Percentiles rank a stretch among this genome's conserved stretches.
Evolutionary conservation across 2,797 vertebrate genomes (phyloP).

Genomic region (Gadopsis bispinosus): DNA sequence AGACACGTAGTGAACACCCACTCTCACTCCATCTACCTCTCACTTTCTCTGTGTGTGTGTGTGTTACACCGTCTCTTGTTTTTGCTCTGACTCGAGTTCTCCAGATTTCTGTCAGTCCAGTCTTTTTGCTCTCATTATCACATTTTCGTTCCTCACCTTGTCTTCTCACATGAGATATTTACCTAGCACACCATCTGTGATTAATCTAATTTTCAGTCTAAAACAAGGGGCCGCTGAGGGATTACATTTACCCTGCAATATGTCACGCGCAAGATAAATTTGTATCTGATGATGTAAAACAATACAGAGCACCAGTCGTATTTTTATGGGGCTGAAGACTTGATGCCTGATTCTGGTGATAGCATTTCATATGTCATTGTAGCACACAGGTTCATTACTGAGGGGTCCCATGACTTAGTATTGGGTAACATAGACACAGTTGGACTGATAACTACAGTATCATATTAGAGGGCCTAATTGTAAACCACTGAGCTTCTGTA

Average conservation of each 20-base stretch:
- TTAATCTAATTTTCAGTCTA: constrained; percentile 64
- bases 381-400: constrained; percentile 49
- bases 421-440: constrained; percentile 69
- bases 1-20: background rate
- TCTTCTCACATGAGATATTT: constrained; percentile 59
- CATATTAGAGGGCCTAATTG: constrained; percentile 60
- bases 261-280: constrained; percentile 52
- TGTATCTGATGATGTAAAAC: constrained; percentile 67
- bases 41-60: background rate
- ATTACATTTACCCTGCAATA: constrained; percentile 56
- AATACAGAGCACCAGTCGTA: constrained; percentile 59
- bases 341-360: constrained; percentile 67
- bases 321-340: constrained; percentile 58
- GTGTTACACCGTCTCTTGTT: background rate
- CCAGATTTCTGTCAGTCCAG: constrained; percentile 25
- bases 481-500: constrained; percentile 46
- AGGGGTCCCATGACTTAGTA: constrained; percentile 60
- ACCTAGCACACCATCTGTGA: constrained; percentile 56
- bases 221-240: constrained; percentile 48
- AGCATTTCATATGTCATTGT: constrained; percentile 58
- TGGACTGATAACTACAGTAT: constrained; percentile 58
- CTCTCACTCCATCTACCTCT: background rate
- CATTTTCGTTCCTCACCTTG: constrained; percentile 44
- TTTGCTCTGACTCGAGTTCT: constrained; percentile 4
- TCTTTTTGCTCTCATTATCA: constrained; percentile 65